These are phyloP conservation scores for Rotaria macrura DNA, from an alignment of 2,888 invertebrate species.

Conservation along the genomic window DNA sequence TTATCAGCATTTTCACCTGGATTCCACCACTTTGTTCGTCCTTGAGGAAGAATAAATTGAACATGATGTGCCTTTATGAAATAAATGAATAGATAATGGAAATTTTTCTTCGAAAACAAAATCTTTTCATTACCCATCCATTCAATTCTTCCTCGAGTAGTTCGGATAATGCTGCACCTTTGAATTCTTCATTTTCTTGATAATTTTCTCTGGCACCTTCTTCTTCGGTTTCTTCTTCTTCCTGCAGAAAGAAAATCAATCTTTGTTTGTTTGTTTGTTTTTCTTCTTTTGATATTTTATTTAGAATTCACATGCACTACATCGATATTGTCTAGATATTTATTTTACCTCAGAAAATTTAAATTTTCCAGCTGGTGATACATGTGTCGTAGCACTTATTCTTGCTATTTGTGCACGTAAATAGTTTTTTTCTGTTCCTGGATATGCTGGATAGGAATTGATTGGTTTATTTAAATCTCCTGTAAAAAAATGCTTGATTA, in stretches of 20 bases:
- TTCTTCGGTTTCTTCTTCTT: conserved; percentile 43
- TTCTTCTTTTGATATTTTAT: too few relatives aligned
- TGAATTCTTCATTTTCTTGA: conserved; percentile 20
- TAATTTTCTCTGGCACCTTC: conserved; percentile 24
- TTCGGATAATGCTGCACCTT: neutral
- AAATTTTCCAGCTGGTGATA: conserved; percentile 64
- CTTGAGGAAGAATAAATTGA: conserved; percentile 61
- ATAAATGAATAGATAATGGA: neutral
- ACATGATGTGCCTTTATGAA: conserved; percentile 75
- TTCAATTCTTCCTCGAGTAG: conserved; percentile 11
- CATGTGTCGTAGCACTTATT: conserved; percentile 67
- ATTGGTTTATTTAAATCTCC: conserved; percentile 67
- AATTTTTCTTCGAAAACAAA: neutral
- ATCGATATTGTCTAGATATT: too few relatives aligned
- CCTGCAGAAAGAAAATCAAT: neutral
- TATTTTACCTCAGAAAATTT: conserved; percentile 53
- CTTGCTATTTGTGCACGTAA: conserved; percentile 72
- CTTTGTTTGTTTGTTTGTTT: too few relatives aligned
- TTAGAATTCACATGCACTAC: too few relatives aligned
- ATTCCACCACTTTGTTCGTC: conserved; percentile 49
- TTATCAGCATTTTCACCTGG: conserved; percentile 47
- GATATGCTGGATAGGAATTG: conserved; percentile 64
- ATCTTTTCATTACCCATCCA: neutral
- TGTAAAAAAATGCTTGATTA: conserved; percentile 65
- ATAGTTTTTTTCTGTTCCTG: conserved; percentile 70